phyloP scores from a whole-genome alignment of 2,797 vertebrate species.

The Fistularia tabacaria region DNA sequence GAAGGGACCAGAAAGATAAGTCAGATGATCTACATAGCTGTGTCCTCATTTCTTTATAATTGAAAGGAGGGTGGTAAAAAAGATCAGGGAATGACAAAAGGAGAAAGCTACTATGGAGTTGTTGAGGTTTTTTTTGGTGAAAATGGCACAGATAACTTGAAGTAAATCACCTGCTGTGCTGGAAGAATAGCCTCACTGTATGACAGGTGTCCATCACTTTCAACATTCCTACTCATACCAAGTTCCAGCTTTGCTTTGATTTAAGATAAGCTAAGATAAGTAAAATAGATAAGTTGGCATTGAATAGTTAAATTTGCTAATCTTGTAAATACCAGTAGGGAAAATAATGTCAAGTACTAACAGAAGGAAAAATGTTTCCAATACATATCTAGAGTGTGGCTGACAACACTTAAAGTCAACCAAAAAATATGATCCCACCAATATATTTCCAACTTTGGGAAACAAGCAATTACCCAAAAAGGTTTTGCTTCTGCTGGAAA shows the following conservation, averaged over 20 bases:
- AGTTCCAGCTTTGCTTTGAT: conserved; percentile 51
- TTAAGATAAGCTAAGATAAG: no score
- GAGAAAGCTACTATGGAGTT: conserved; percentile 72
- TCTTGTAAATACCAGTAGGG: no score
- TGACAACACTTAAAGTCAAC: no score
- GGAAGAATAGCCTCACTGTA: conserved; percentile 54
- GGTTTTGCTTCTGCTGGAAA: no score
- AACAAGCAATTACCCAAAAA: no score
- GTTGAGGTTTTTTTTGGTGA: conserved; percentile 58
- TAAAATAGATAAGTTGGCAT: conserved; percentile 9
- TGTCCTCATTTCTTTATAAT: conserved; percentile 5
- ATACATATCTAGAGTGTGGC: no score
- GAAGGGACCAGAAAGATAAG: conserved; percentile 13
- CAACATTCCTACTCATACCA: conserved; percentile 50
- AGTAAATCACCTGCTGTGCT: conserved; percentile 50
- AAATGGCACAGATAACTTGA: conserved; percentile 22
- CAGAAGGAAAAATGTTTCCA: no score
- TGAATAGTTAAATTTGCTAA: no score
- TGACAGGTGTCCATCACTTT: conserved; percentile 60
- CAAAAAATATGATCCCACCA: no score
- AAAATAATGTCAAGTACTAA: no score
- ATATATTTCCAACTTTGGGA: no score
- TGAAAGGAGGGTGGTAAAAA: conserved; percentile 26
- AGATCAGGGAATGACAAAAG: conserved; percentile 69
- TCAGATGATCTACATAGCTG: background rate